Evolutionary conservation across 2,113 vertebrate species (phyloP).

Genomic region (Felis catus): DNA sequence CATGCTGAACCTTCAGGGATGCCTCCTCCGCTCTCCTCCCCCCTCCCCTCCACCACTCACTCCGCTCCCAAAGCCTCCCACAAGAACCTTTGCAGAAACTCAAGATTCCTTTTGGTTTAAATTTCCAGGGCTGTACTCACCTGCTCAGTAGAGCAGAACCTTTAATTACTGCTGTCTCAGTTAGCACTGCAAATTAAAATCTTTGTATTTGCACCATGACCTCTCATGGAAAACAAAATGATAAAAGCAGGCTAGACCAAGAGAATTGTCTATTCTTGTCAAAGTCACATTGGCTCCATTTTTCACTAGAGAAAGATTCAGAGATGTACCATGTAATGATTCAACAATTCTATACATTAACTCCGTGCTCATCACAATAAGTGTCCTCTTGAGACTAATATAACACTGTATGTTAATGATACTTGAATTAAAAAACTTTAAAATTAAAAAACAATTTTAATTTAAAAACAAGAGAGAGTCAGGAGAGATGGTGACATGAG

Average conservation of each 20-base stretch:
- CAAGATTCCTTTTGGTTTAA: not conserved
- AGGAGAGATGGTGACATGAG: not conserved
- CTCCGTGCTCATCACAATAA: not conserved
- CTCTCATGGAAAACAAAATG: conserved; percentile 30
- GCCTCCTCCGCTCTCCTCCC: not conserved
- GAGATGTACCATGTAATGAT: not conserved
- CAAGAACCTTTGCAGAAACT: not conserved
- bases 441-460: not conserved
- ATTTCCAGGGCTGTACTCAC: not conserved
- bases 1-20: no score
- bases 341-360: not conserved
- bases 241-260: not conserved
- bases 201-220: not conserved
- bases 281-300: not conserved
- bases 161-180: conserved; percentile 30
- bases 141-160: not conserved
- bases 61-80: not conserved
- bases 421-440: not conserved
- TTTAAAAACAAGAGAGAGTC: not conserved
- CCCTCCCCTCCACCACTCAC: not conserved
- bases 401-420: not conserved
- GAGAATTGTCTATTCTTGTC: not conserved
- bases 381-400: not conserved
- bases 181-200: conserved; percentile 13
- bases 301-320: not conserved